Percentiles rank a stretch among this genome's conserved stretches.
Evolutionary conservation across 2,888 invertebrate species (phyloP).

Genomic region (Lordiphosa andalusiaca): DNA sequence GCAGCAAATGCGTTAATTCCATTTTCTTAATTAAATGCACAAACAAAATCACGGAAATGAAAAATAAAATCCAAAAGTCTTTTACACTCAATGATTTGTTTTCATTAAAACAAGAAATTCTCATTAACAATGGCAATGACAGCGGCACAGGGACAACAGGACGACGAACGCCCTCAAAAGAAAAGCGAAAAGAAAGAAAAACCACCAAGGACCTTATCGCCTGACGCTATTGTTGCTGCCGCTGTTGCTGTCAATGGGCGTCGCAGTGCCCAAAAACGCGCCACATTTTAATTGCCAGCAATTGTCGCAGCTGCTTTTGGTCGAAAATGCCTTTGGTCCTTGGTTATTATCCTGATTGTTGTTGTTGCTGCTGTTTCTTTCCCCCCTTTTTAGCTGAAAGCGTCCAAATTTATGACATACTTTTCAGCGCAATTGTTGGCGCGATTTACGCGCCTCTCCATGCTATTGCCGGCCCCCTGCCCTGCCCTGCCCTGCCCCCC

Average conservation of each 20-base stretch:
- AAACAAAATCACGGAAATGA: constrained; percentile 78
- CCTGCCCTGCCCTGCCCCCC: constrained; percentile 4
- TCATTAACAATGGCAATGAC: constrained; percentile 78
- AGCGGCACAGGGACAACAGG: constrained; percentile 57
- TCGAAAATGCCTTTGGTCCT: constrained; percentile 17
- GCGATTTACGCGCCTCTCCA: constrained; percentile 67
- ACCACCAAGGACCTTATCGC: constrained; percentile 9
- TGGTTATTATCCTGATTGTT: constrained; percentile 37
- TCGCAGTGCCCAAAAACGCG: constrained; percentile 56
- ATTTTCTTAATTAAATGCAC: constrained; percentile 79
- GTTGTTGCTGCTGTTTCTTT: constrained; percentile 19
- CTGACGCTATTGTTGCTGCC: constrained; percentile 10
- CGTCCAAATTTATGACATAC: constrained; percentile 75
- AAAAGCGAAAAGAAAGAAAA: constrained; percentile 10
- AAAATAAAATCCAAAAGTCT: constrained; percentile 76
- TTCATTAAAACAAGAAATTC: constrained; percentile 79
- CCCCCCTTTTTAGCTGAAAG: constrained; percentile 31
- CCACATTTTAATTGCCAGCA: constrained; percentile 76
- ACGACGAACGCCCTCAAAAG: constrained; percentile 31
- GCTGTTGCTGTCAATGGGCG: constrained; percentile 45
- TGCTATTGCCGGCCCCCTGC: background rate
- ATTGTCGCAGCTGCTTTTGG: constrained; percentile 53
- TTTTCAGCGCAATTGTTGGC: constrained; percentile 72
- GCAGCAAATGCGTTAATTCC: constrained; percentile 75
- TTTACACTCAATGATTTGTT: constrained; percentile 79